Percentiles rank a stretch among this genome's conserved stretches.
These are phyloP conservation scores for Chloropsis cyanopogon DNA, from an alignment of 2,113 vertebrate species.

Conservation along the genomic window DNA sequence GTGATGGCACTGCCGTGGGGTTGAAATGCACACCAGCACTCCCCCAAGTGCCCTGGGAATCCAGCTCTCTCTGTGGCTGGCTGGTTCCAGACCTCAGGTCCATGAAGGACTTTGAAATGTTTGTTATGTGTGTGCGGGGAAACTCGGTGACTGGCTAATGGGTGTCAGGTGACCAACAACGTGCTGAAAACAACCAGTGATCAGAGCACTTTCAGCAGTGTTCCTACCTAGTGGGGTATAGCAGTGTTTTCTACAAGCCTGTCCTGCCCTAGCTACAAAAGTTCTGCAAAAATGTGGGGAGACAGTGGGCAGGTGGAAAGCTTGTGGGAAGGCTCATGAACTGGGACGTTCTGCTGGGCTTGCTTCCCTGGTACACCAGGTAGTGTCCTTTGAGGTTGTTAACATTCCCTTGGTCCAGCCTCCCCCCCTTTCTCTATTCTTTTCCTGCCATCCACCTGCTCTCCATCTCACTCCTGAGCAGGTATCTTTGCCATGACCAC, in stretches of 20 bases:
- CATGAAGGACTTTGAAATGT: background rate
- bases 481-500: background rate
- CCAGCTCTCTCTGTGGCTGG: background rate
- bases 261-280: background rate
- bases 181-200: background rate
- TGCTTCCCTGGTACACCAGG: background rate
- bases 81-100: background rate
- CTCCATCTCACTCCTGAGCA: background rate
- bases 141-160: background rate
- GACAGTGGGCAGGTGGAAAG: background rate
- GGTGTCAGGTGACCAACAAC: background rate
- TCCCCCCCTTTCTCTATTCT: background rate
- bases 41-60: background rate
- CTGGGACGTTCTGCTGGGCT: background rate
- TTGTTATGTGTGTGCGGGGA: background rate
- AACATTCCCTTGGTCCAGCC: background rate
- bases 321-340: background rate
- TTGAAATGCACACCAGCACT: background rate
- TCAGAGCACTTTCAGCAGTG: background rate
- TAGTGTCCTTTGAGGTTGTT: background rate
- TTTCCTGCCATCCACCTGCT: background rate
- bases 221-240: background rate
- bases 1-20: background rate
- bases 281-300: background rate
- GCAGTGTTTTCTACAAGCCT: background rate